A percentile compares a stretch with the other conserved stretches of the same genome.
phyloP scores from a whole-genome alignment of 1,140 invertebrate species.

The Euglossa dilemma region DNA sequence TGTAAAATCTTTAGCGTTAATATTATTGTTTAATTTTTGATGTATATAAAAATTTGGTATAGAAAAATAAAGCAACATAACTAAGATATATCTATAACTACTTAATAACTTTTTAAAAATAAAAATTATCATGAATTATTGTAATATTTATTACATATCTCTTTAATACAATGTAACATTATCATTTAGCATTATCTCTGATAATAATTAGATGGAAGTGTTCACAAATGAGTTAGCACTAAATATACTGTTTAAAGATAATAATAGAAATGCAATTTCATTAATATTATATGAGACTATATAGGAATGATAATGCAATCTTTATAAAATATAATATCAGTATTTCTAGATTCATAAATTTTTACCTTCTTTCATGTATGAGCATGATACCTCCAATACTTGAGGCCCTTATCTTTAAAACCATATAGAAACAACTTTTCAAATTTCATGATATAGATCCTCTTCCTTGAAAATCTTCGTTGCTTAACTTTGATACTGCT shows the following conservation, averaged over 20 bases:
- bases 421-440: not conserved
- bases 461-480: slow-evolving; percentile 17
- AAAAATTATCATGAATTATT: slow-evolving; percentile 27
- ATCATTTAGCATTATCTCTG: slow-evolving; percentile 43
- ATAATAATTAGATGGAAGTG: slow-evolving; percentile 35
- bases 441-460: slow-evolving; percentile 22
- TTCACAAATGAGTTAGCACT: slow-evolving; percentile 22
- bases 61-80: not conserved
- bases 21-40: not conserved
- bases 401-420: not conserved
- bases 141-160: slow-evolving; percentile 63
- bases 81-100: not conserved
- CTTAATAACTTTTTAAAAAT: slow-evolving; percentile 10
- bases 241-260: slow-evolving; percentile 22
- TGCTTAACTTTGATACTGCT: slow-evolving; percentile 64
- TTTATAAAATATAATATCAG: slow-evolving; percentile 20
- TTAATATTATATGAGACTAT: slow-evolving; percentile 19
- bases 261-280: slow-evolving; percentile 30
- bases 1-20: not conserved
- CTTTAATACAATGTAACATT: slow-evolving; percentile 61
- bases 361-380: slow-evolving; percentile 10
- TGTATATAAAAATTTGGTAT: not conserved
- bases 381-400: not conserved
- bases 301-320: slow-evolving; percentile 2
- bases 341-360: slow-evolving; percentile 8